Base-by-base conservation (phyloP, 2,888 invertebrate genomes). In the Ornithoptera priamus region DNA sequence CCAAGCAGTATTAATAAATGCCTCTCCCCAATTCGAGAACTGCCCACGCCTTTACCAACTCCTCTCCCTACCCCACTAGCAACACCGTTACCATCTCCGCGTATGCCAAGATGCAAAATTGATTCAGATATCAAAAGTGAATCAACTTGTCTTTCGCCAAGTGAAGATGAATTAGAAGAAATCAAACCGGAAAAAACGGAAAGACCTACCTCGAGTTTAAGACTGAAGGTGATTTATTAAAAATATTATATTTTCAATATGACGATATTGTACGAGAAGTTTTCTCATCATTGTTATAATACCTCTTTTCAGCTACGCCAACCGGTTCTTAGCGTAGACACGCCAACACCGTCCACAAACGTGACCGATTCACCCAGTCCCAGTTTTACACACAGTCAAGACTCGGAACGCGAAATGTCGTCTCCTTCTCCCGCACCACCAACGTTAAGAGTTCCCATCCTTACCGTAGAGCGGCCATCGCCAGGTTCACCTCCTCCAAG, bases 11-110 rank as follows among this genome's bases (percentile, higher is more conserved):
- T 95, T 78, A 95, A 95, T 81, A 96, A 96, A 87, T 96, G 96
- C 90, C 93, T 97, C 75, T 96, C 96, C 65, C 96, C 96, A 0
- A 97, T 97, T 75, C 92, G 95, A 75, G 96, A 96, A 85, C 93
- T 96, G 76, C 96, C 96, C 4, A 96, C 96, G 6, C 96, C 96
- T 7, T 92, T 95, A 67, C 96, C 95, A 18, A 93, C 94, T 17
- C 94, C 94, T 1, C 84, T 92, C 0, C 91, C 93, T 0, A 95
- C 95, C 18, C 96, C 95, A 5, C 92, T 95, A 20, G 93, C 95
- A 18, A 95, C 96, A 0, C 96, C 96, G 0, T 89, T 95, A 24
- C 92, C 84, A 70, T 93, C 85, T 71, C 94, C 82, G 71, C 89
- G 82, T 67, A 89, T 86, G 92, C 92, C 85, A 75, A 89, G 86